Percentiles rank a stretch among this genome's conserved stretches.
Evolutionary conservation across 2,797 vertebrate genomes (phyloP).

Genomic region (Neostethus bicornis): DNA sequence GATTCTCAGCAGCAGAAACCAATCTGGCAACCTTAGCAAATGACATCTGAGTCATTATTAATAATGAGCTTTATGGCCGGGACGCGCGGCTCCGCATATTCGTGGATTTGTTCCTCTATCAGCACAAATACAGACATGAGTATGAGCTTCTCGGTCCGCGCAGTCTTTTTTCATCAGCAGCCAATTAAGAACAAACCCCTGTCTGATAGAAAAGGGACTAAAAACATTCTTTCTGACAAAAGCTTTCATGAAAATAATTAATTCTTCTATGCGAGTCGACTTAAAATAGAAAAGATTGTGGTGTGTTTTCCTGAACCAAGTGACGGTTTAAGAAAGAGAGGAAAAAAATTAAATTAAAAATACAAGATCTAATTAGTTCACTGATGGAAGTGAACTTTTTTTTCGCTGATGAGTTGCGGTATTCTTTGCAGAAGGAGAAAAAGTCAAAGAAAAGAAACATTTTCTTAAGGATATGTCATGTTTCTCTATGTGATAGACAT

Average conservation of each 20-base stretch:
- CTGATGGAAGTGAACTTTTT: not conserved
- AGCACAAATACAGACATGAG: slow-evolving; percentile 44
- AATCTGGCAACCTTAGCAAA: slow-evolving; percentile 55
- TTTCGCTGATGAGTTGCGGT: not conserved
- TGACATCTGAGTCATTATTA: slow-evolving; percentile 69
- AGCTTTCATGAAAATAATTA: slow-evolving; percentile 5
- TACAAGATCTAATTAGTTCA: not conserved
- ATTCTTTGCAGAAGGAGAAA: not conserved
- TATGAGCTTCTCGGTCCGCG: slow-evolving; percentile 27
- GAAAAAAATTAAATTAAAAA: no score
- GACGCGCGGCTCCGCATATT: slow-evolving; percentile 47
- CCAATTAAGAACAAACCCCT: slow-evolving; percentile 32
- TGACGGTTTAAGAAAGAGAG: not conserved
- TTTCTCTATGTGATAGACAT: not conserved
- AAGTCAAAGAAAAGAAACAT: not conserved
- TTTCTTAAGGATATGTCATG: not conserved
- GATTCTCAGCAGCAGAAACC: slow-evolving; percentile 55
- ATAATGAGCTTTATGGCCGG: slow-evolving; percentile 58
- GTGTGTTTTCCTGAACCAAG: not conserved
- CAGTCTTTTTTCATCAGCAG: slow-evolving; percentile 32
- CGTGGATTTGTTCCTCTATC: slow-evolving; percentile 21
- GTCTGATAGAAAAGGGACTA: slow-evolving; percentile 22
- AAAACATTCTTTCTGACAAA: slow-evolving; percentile 23
- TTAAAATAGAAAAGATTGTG: not conserved
- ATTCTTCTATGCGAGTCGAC: not conserved